Conservation (phyloP, 2,888 invertebrate species). For the Bruchidius siliquastri region DNA sequence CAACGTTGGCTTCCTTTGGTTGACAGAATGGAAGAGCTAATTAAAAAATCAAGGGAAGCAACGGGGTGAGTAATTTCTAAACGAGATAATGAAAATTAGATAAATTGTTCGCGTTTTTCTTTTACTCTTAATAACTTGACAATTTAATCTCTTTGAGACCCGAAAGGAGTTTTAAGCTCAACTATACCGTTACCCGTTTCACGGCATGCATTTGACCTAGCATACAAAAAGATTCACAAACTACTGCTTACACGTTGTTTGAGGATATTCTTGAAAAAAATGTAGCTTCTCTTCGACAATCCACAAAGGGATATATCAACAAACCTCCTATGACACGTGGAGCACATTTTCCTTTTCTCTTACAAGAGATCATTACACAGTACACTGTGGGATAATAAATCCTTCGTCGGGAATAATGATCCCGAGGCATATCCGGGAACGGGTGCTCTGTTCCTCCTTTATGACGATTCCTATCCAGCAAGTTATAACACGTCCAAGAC, state of each 20-base stretch:
- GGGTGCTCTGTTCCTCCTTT: background rate
- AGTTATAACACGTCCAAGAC: background rate
- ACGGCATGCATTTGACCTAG: too few relatives aligned
- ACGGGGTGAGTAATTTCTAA: background rate
- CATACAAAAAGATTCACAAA: too few relatives aligned
- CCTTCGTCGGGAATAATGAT: background rate
- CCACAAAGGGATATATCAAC: background rate
- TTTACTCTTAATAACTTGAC: background rate
- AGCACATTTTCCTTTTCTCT: background rate
- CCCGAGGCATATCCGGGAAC: background rate
- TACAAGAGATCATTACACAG: background rate
- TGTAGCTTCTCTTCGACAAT: background rate
- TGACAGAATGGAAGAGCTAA: background rate
- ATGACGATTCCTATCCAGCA: background rate
- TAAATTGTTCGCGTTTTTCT: background rate
- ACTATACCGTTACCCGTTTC: too few relatives aligned
- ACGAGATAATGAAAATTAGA: background rate
- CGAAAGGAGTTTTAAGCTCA: background rate
- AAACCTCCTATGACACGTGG: background rate
- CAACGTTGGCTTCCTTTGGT: background rate
- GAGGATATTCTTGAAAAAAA: background rate
- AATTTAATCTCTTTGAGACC: background rate
- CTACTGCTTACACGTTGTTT: background rate
- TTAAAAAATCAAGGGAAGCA: background rate
- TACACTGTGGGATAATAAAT: background rate